Conservation (phyloP, 1,140 invertebrate species). For the Notospermus geniculatus region DNA sequence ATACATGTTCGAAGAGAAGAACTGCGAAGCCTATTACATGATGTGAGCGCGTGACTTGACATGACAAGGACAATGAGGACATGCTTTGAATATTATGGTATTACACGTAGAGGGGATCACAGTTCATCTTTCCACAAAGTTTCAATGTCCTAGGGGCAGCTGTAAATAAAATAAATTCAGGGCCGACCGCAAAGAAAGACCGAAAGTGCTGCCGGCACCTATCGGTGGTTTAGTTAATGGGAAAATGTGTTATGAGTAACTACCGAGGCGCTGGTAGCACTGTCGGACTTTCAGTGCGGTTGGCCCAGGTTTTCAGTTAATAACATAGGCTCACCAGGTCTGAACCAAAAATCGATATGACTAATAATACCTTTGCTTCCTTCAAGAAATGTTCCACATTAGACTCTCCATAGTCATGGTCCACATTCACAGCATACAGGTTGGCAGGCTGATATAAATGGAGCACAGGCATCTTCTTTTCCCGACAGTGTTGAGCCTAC, state of each 20-base stretch:
- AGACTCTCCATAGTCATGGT: conserved; percentile 22
- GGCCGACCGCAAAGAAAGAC: too few species aligned
- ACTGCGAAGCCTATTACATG: too few species aligned
- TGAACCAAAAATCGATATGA: too few species aligned
- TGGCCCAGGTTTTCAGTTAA: too few species aligned
- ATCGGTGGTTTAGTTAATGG: too few species aligned
- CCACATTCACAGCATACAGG: conserved; percentile 6
- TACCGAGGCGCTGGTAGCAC: not conserved
- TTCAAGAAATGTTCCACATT: conserved; percentile 15
- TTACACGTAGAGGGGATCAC: not conserved
- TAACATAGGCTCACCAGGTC: too few species aligned
- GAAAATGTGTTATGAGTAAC: not conserved
- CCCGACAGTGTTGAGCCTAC: not conserved
- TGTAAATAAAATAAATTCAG: not conserved
- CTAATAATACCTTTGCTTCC: conserved; percentile 13
- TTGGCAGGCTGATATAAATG: conserved; percentile 24
- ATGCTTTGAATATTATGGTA: too few species aligned
- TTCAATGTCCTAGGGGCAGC: not conserved
- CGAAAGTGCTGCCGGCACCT: too few species aligned
- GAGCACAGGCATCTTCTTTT: conserved; percentile 18
- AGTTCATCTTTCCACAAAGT: not conserved
- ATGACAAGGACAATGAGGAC: too few species aligned
- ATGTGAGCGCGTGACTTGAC: too few species aligned
- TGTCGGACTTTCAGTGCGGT: too few species aligned
- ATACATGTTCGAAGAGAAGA: too few species aligned